These are phyloP conservation scores for Heterotilapia buettikoferi DNA, from an alignment of 2,113 vertebrate genomes.

Conservation along the genomic window DNA sequence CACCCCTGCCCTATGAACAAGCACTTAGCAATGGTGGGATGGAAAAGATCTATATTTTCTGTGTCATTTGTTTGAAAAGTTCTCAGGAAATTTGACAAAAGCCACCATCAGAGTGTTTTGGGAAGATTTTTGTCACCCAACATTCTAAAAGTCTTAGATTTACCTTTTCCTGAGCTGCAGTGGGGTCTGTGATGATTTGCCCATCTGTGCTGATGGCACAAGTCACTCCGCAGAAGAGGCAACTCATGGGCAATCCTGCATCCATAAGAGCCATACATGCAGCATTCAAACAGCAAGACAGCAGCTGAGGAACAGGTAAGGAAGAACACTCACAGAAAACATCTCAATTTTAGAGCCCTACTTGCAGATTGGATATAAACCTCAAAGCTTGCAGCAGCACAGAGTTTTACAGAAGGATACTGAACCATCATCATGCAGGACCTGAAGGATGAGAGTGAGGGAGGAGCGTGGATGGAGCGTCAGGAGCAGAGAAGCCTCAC, in stretches of 20 bases:
- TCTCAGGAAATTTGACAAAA: neutral
- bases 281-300: slow-evolving; percentile 83
- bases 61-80: neutral
- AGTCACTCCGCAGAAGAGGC: slow-evolving; percentile 87
- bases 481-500: slow-evolving; percentile 74
- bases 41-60: neutral
- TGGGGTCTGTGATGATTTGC: slow-evolving; percentile 80
- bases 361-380: neutral
- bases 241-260: slow-evolving; percentile 79
- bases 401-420: slow-evolving; percentile 78
- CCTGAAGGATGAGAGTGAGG: slow-evolving; percentile 84
- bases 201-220: slow-evolving; percentile 78
- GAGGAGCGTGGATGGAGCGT: slow-evolving; percentile 85
- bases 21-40: neutral
- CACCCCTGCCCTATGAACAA: neutral
- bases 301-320: slow-evolving; percentile 72
- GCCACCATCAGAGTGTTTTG: no score
- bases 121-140: neutral
- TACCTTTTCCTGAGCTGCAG: slow-evolving; percentile 82
- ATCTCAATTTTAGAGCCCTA: no score
- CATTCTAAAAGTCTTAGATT: neutral
- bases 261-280: slow-evolving; percentile 89
- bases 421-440: slow-evolving; percentile 83
- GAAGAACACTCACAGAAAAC: neutral
- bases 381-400: neutral